Percentiles rank a stretch among this genome's conserved stretches.
Conservation (phyloP, 1,140 invertebrate species). For the Cepaea nemoralis region DNA sequence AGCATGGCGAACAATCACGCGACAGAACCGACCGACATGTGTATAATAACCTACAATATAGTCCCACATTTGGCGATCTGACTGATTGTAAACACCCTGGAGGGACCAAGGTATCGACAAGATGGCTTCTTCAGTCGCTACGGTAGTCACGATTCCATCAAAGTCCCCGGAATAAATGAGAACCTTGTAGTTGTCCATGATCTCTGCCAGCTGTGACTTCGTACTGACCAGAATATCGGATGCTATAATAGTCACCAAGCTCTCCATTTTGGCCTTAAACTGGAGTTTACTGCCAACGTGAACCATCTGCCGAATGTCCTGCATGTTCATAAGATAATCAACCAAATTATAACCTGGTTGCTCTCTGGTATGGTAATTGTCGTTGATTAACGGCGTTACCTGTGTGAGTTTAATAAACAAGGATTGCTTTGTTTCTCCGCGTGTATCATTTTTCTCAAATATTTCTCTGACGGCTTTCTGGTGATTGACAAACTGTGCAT, state of each 20-base stretch:
- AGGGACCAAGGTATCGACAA: not conserved
- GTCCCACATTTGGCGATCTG: not conserved
- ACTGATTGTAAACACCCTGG: not conserved
- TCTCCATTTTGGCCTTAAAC: not conserved
- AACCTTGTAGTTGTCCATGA: slow-evolving; percentile 18
- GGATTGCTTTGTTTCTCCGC: not conserved
- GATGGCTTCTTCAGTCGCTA: not conserved
- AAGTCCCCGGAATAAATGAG: slow-evolving; percentile 21
- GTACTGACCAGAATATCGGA: not conserved
- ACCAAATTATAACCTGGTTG: not conserved
- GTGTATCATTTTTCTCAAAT: not conserved
- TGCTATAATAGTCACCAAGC: not conserved
- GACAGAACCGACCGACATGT: slow-evolving; percentile 9
- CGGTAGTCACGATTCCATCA: slow-evolving; percentile 6
- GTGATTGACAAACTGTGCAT: not conserved
- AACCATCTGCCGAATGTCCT: not conserved
- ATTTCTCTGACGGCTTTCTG: not conserved
- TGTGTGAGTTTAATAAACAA: not conserved
- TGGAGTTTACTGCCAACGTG: not conserved
- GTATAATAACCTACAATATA: slow-evolving; percentile 1
- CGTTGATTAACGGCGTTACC: not conserved
- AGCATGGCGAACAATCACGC: slow-evolving; percentile 23
- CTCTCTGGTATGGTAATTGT: not conserved
- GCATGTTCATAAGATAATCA: not conserved
- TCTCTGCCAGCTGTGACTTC: not conserved